Base-by-base conservation (phyloP, 2,113 vertebrate species). In the Sula dactylatra region DNA sequence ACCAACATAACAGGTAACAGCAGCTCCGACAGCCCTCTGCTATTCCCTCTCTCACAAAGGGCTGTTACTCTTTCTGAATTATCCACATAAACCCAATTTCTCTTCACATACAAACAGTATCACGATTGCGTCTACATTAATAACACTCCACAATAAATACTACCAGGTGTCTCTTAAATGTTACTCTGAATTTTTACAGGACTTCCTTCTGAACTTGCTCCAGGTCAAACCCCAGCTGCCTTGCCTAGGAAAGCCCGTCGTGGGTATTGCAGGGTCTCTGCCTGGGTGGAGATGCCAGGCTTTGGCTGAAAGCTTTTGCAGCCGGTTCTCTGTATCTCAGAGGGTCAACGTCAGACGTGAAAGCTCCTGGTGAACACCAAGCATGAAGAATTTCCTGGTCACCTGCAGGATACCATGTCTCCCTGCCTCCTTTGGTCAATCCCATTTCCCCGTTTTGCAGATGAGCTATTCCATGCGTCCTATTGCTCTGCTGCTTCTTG, bases 1-100 rank as follows among this genome's bases (percentile, higher is more conserved):
- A 29, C 22, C 20, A 18, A 62, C 2, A 0, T 1, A 9, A 40
- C 19, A 66, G 32, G 12, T 6, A 9, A 36, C 7, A 13, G 29
- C 38, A 87, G 49, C 72, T 72, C 50, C 4, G 3, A 16, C 32
- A 88, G 45, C 27, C 50, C 55, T 59, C 78, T 45, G 55, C 32
- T 61, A 0, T 9, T 18, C 44, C 20, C 27, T 38, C 32, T 40
- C 44, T 61, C 52, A 29, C 19, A 38, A 26, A 42, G 38, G 5
- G 5, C 31, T n/a, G 5, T 40, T 42, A 6, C 3, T 42, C 55
- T 66, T 72, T 22, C 50, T 50, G 38, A 91, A 52, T 44, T 15
- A 55, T 21, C 61, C 34, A 42, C n/a, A 56, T 8, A 77, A 81
- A 29, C 38, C 17, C 3, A 21, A 8, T 65, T 77, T 83, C 67